Evolutionary conservation across 2,888 invertebrate species (phyloP).

Genomic region (Drosophila infuscata): DNA sequence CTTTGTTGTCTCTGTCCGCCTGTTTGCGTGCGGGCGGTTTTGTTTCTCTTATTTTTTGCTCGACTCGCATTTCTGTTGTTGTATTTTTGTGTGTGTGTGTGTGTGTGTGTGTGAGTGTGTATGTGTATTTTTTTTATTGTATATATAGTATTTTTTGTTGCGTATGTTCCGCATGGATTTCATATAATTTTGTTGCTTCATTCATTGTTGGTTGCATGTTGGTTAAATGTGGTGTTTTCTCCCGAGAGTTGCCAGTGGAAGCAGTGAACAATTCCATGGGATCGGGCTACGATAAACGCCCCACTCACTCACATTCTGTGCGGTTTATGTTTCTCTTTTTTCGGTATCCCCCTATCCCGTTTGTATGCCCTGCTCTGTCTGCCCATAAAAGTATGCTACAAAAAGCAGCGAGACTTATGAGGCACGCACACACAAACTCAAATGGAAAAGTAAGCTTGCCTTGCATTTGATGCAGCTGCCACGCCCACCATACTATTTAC

Average conservation of each 20-base stretch:
- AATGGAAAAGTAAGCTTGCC: slow-evolving; percentile 51
- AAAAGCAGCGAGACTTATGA: slow-evolving; percentile 36
- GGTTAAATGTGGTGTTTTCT: slow-evolving; percentile 50
- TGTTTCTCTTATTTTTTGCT: slow-evolving; percentile 59
- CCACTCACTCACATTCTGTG: slow-evolving; percentile 12
- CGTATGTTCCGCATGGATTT: slow-evolving; percentile 54
- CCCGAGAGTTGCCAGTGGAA: slow-evolving; percentile 34
- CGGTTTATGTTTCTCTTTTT: neutral
- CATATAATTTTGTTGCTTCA: slow-evolving; percentile 79
- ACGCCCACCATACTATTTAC: slow-evolving; percentile 63
- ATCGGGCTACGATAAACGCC: slow-evolving; percentile 43
- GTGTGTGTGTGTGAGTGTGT: slow-evolving; percentile 2
- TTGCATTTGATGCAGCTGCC: slow-evolving; percentile 59
- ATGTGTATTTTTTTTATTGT: slow-evolving; percentile 1
- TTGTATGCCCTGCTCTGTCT: slow-evolving; percentile 6
- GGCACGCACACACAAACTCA: slow-evolving; percentile 44
- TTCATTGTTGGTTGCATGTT: slow-evolving; percentile 78
- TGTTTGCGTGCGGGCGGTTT: slow-evolving; percentile 59
- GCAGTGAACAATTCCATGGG: slow-evolving; percentile 41
- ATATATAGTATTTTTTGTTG: slow-evolving; percentile 29
- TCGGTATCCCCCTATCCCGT: neutral
- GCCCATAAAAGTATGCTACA: slow-evolving; percentile 77
- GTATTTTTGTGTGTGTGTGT: neutral
- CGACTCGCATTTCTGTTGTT: slow-evolving; percentile 19
- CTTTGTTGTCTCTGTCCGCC: slow-evolving; percentile 61